phyloP scores from a whole-genome alignment of 2,113 vertebrate species.

The Sinocyclocheilus grahami region DNA sequence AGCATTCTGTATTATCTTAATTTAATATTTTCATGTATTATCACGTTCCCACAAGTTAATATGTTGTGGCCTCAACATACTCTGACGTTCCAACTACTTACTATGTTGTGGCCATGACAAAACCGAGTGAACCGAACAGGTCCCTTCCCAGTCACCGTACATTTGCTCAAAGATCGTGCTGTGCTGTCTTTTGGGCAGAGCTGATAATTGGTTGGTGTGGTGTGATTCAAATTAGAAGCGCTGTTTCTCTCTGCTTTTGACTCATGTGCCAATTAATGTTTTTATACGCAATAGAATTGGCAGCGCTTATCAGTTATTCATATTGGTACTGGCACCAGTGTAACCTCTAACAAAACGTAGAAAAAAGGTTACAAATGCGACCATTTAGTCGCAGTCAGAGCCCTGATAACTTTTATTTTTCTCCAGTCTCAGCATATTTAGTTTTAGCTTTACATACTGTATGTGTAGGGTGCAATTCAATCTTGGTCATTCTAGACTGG shows the following conservation, averaged over 20 bases:
- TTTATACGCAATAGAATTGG: background rate
- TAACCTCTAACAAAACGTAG: background rate
- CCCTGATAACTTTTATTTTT: background rate
- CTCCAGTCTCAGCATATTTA: background rate
- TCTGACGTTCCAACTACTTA: too few species aligned
- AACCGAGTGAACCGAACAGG: too few species aligned
- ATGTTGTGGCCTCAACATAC: too few species aligned
- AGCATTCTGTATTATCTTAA: background rate
- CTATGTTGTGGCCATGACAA: too few species aligned
- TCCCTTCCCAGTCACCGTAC: too few species aligned
- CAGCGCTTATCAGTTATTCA: background rate
- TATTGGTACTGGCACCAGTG: background rate
- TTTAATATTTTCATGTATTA: too few species aligned
- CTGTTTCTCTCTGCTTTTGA: background rate
- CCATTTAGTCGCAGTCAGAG: background rate
- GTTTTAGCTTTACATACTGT: slow-evolving; percentile 11
- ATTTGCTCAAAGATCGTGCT: too few species aligned
- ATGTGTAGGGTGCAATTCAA: background rate
- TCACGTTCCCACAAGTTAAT: background rate
- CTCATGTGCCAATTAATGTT: background rate
- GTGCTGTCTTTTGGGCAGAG: background rate
- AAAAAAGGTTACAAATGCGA: background rate
- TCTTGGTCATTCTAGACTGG: slow-evolving; percentile 17
- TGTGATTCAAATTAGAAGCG: background rate
- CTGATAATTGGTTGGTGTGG: background rate